Evolutionary conservation across 1,140 invertebrate species (phyloP).

Genomic region (Zaprionus nigranus): DNA sequence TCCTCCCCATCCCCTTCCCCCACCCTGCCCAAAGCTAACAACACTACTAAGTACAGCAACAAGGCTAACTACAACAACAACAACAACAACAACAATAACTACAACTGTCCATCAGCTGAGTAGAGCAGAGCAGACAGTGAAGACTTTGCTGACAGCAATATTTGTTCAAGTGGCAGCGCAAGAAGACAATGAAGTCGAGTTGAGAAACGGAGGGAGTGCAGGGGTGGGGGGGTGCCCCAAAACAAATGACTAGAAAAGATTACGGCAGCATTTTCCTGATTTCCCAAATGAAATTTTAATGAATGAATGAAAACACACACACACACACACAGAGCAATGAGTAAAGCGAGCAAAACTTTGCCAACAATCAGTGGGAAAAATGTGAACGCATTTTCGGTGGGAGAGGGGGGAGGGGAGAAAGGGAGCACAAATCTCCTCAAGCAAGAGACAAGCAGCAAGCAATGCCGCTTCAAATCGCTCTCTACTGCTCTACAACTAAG

Average conservation of each 20-base stretch:
- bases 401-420: no score
- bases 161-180: conserved; percentile 44
- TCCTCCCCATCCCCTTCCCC: not conserved
- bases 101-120: conserved; percentile 21
- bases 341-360: conserved; percentile 15
- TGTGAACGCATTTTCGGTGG: conserved; percentile 17
- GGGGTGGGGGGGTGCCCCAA: conserved; percentile 15
- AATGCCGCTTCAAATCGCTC: conserved; percentile 26
- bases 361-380: conserved; percentile 44
- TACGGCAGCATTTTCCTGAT: conserved; percentile 76
- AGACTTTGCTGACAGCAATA: conserved; percentile 57
- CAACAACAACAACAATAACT: conserved; percentile 19
- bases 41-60: conserved; percentile 1
- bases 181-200: not conserved
- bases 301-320: conserved; percentile 59
- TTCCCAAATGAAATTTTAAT: conserved; percentile 80
- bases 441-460: not conserved
- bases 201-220: not conserved
- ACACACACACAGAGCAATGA: conserved; percentile 5
- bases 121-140: not conserved
- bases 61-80: not conserved
- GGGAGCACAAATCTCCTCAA: conserved; percentile 23
- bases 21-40: no score
- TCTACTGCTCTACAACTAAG: no score
- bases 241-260: conserved; percentile 72